Evolutionary conservation across 1,140 invertebrate genomes (phyloP), one percentile per base, ranked within the genome.

Genomic region (Brachionus asplanchnoidis): DNA sequence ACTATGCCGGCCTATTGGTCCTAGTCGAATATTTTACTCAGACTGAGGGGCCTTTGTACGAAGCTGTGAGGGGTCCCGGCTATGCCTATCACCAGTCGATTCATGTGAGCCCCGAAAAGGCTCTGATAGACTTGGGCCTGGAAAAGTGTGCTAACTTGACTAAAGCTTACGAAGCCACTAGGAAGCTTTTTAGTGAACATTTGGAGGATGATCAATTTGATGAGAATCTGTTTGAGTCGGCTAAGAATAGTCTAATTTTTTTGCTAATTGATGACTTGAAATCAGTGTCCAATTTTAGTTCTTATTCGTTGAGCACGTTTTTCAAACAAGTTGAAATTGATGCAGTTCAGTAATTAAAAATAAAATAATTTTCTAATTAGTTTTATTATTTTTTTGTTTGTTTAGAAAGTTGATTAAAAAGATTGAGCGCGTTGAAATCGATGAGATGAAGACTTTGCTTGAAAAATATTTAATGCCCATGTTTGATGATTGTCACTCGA

Each of bases 11-110:
- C 50, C 89, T 96, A 14, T 89, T 93, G 77, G 93, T 96, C 28
- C 93, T 94, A 84, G 90, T 95, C 65, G 94, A 95, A 88, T 97
- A 96, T 90, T 92, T 97, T 56, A 94, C 92, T 12, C 95, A 96
- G 90, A 90, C 93, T 0, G 95, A 96, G 93, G 95, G 95, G 44
- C 95, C 95, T 40, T 92, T 97, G 92, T 97, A 94, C 94, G 92
- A 92, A 84, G 92, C 93, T 87, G 93, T 97, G 85, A 91, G 95
- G 87, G 95, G 95, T 32, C 92, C 93, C 86, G 95, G 95, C 7
- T 91, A 95, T n/a, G 92, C 95, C 1, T 97, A 97, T 89, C 90
- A 92, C 56, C 95, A 93, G 89, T 91, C 90, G 50, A 92, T 95
- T 20, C 88, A 89, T 70, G 86, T 91, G 7, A 90, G 91, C 85